phyloP scores from a whole-genome alignment of 2,113 vertebrate species.

The Cephalophus harveyi region DNA sequence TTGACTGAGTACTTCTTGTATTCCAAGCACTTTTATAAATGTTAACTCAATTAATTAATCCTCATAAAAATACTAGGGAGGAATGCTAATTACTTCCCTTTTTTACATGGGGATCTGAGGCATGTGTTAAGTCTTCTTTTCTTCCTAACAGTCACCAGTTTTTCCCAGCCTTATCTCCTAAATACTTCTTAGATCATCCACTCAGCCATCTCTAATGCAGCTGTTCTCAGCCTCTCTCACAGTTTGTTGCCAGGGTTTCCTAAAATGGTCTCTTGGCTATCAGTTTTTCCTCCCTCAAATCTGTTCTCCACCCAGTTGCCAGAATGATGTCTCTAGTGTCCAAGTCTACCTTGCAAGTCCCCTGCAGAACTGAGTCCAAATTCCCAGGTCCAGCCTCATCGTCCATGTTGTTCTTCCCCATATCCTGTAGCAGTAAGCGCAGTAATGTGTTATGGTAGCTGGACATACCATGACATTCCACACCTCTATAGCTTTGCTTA shows the following conservation, averaged over 20 bases:
- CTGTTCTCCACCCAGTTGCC: neutral
- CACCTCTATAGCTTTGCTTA: neutral
- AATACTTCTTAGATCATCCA: neutral
- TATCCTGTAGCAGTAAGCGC: neutral
- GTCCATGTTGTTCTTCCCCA: neutral
- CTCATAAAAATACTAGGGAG: neutral
- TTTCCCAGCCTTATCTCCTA: neutral
- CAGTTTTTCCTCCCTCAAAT: neutral
- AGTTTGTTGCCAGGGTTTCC: neutral
- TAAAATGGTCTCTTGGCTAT: neutral
- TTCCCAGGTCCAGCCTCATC: neutral
- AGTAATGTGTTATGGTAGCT: neutral
- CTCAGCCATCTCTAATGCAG: neutral
- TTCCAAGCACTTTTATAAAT: neutral
- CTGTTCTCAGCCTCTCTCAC: neutral
- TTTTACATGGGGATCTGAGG: neutral
- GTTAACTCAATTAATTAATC: neutral
- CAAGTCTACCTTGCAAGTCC: neutral
- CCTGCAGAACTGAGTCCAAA: neutral
- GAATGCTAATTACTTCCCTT: neutral
- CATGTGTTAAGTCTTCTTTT: neutral
- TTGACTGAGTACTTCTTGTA: neutral
- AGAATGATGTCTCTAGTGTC: neutral
- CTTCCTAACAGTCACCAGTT: neutral
- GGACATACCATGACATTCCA: neutral